Conservation (phyloP, 2,113 vertebrate species). For the Myrmecobius fasciatus region DNA sequence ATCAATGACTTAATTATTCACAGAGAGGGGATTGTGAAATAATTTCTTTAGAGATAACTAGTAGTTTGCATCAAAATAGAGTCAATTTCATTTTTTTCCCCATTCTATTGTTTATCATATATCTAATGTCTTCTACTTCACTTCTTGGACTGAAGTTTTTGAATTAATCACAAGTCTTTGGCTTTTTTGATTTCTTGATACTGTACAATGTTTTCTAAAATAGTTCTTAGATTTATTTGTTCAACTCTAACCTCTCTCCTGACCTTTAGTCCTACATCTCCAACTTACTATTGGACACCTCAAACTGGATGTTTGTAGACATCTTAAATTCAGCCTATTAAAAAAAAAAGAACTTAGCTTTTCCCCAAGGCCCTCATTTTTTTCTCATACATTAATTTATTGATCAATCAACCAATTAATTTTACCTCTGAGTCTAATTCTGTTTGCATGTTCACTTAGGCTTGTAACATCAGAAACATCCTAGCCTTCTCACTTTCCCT, state of each 20-base stretch:
- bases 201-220: background rate
- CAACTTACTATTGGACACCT: background rate
- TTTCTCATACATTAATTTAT: background rate
- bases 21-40: background rate
- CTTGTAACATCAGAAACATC: background rate
- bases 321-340: background rate
- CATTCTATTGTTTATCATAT: background rate
- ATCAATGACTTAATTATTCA: background rate
- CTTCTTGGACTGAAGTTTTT: background rate
- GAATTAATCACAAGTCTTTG: background rate
- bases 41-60: background rate
- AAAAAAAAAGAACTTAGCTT: background rate
- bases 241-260: background rate
- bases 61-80: background rate
- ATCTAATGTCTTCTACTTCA: background rate
- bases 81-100: background rate
- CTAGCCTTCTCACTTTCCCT: background rate
- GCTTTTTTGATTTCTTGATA: too few species aligned
- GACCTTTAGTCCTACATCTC: background rate
- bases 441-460: background rate
- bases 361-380: background rate
- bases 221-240: background rate
- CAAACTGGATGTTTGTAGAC: background rate
- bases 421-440: background rate
- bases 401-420: too few species aligned